phyloP scores from a whole-genome alignment of 2,113 vertebrate genomes.

The Asarcornis scutulata region DNA sequence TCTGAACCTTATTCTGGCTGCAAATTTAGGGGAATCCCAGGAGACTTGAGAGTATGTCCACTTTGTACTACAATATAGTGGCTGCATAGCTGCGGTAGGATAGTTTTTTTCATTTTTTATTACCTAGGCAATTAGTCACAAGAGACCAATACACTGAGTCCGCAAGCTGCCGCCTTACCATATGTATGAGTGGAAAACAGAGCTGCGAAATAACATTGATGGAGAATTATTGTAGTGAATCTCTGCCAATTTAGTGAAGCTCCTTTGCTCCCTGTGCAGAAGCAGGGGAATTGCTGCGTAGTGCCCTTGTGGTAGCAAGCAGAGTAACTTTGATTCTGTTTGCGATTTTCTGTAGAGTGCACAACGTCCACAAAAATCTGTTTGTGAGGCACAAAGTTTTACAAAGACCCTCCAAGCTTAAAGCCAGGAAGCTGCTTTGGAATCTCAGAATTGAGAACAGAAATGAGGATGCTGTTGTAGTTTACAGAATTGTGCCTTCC shows the following conservation, averaged over 20 bases:
- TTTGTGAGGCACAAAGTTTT: not conserved
- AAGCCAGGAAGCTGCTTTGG: not conserved
- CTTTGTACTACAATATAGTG: not conserved
- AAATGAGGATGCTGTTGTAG: not conserved
- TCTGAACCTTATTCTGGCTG: not conserved
- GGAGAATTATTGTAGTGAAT: not conserved
- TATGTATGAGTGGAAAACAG: accelerated
- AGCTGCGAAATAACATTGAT: accelerated
- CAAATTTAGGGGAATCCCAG: not conserved
- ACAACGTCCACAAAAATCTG: not conserved
- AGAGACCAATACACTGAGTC: not conserved
- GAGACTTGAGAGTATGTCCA: not conserved
- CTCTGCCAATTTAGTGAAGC: not conserved
- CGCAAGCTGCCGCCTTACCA: accelerated
- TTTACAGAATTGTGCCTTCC: not conserved
- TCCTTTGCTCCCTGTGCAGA: not conserved
- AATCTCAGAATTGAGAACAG: not conserved
- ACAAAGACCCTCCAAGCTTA: accelerated
- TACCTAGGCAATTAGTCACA: not conserved
- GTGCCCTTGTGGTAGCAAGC: accelerated
- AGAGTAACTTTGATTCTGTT: not conserved
- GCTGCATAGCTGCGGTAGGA: not conserved
- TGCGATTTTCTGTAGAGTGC: not conserved
- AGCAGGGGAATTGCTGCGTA: not conserved
- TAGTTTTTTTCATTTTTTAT: not conserved